Evolutionary conservation across 2,113 vertebrate genomes (phyloP).

Genomic region (Myrmophylax atrothorax): DNA sequence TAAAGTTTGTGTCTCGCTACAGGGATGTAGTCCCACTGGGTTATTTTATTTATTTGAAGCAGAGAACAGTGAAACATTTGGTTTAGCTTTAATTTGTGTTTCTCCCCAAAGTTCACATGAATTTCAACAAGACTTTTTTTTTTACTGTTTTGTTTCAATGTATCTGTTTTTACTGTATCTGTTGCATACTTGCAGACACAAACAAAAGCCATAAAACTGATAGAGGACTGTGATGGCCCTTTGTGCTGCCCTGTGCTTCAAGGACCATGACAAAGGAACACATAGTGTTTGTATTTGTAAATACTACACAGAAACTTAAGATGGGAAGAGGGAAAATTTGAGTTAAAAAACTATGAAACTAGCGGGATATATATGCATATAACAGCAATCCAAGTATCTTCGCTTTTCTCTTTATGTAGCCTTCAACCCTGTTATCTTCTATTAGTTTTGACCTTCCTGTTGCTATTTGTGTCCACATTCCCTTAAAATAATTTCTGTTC

Average conservation of each 20-base stretch:
- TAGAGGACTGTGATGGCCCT: background rate
- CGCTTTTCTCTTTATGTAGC: background rate
- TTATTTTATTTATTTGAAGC: constrained; percentile 58
- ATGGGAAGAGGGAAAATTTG: background rate
- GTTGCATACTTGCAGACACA: background rate
- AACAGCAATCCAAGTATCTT: background rate
- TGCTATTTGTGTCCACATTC: background rate
- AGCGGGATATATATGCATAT: background rate
- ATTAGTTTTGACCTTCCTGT: background rate
- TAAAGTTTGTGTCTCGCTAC: constrained; percentile 41
- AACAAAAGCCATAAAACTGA: background rate
- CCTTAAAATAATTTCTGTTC: background rate
- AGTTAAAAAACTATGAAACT: background rate
- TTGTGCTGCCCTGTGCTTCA: background rate
- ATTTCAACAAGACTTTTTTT: background rate
- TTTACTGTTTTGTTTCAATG: background rate
- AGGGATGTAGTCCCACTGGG: constrained; percentile 46
- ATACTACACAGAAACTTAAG: background rate
- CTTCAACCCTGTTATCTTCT: background rate
- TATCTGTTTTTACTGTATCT: background rate
- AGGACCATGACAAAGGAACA: background rate
- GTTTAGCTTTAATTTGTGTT: constrained; percentile 27
- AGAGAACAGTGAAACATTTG: constrained; percentile 53
- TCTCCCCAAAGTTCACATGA: constrained; percentile 1
- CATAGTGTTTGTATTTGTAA: rapidly evolving